Conservation (phyloP, 2,113 vertebrate genomes). For the Varanus komodoensis region DNA sequence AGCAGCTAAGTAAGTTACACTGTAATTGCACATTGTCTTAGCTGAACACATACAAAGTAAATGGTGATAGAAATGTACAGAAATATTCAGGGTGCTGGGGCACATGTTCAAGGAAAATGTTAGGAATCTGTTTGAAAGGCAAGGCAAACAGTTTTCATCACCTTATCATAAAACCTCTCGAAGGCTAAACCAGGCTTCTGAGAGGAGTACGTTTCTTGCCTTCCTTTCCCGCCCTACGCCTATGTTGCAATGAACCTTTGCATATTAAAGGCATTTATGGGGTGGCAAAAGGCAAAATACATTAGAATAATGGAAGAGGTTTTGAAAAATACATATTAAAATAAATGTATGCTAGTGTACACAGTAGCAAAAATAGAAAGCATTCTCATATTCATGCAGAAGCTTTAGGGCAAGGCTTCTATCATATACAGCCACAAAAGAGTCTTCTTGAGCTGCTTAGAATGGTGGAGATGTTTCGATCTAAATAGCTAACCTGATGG, state of each 20-base stretch:
- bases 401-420: not conserved
- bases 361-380: not conserved
- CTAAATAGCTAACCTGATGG: not conserved
- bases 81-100: conserved; percentile 15
- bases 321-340: conserved; percentile 10
- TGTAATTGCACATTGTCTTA: not conserved
- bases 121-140: not conserved
- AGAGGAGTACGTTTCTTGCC: conserved; percentile 27
- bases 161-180: conserved; percentile 41
- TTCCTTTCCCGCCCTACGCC: conserved; percentile 6
- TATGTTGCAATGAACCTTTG: conserved; percentile 40
- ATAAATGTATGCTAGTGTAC: not conserved
- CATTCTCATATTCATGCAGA: not conserved
- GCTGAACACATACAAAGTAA: conserved; percentile 13
- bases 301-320: not conserved
- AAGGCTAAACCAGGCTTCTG: conserved; percentile 4
- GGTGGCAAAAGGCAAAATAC: not conserved
- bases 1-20: not conserved
- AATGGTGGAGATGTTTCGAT: not conserved
- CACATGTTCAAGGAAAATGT: conserved; percentile 14
- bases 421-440: not conserved
- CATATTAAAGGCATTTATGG: not conserved
- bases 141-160: conserved; percentile 41
- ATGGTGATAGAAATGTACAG: conserved; percentile 15
- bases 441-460: not conserved